These are phyloP conservation scores for Tethea ocularis DNA, from an alignment of 2,888 invertebrate genomes.

Conservation along the genomic window DNA sequence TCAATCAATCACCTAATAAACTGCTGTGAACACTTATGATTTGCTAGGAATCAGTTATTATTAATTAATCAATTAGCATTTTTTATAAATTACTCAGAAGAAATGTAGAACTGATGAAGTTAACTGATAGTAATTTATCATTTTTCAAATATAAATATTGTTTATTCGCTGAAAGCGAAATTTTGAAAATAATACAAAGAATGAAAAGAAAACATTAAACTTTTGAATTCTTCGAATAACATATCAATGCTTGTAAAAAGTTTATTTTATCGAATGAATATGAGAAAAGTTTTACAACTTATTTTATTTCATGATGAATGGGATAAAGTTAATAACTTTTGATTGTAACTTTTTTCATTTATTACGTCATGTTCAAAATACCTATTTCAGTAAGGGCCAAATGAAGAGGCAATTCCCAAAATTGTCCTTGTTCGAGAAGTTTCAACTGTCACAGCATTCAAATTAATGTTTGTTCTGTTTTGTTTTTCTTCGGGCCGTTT, in stretches of 20 bases:
- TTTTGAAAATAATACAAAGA: background rate
- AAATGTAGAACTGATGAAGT: too few species aligned
- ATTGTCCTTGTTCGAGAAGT: conserved; percentile 76
- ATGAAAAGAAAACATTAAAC: background rate
- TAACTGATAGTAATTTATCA: too few species aligned
- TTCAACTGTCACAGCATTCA: conserved; percentile 79
- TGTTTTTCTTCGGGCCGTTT: conserved; percentile 71
- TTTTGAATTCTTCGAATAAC: conserved; percentile 17
- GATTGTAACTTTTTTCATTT: conserved; percentile 82
- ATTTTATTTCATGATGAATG: conserved; percentile 75
- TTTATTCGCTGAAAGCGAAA: too few species aligned
- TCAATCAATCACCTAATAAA: too few species aligned
- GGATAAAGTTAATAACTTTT: conserved; percentile 83
- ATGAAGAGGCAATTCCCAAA: conserved; percentile 79
- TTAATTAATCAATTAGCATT: too few species aligned
- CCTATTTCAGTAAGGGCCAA: conserved; percentile 71
- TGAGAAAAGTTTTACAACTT: conserved; percentile 55
- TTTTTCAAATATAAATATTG: too few species aligned
- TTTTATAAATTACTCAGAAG: too few species aligned
- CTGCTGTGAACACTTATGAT: too few species aligned
- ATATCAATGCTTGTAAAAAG: conserved; percentile 36
- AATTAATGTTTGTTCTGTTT: conserved; percentile 82
- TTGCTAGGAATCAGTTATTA: too few species aligned
- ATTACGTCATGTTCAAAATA: conserved; percentile 79
- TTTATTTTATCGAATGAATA: conserved; percentile 41